Percentiles rank a stretch among this genome's conserved stretches.
Evolutionary conservation across 1,140 invertebrate genomes (phyloP).

Genomic region (Conus betulinus): DNA sequence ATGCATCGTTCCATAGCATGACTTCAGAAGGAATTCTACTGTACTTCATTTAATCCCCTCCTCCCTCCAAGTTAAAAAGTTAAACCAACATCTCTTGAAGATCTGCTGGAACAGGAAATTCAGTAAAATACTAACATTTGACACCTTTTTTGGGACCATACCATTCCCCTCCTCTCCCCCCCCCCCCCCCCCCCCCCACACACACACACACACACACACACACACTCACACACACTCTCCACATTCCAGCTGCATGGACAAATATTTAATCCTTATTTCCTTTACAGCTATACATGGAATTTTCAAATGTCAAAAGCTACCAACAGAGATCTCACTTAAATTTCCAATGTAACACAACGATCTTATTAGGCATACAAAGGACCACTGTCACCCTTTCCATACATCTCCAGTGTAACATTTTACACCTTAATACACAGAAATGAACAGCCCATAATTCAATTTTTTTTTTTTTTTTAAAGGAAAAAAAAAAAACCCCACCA

Average conservation of each 20-base stretch:
- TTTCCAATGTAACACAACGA: neutral
- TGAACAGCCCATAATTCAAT: neutral
- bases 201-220: neutral
- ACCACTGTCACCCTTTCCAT: neutral
- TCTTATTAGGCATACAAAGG: neutral
- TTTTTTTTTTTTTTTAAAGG: too few species aligned
- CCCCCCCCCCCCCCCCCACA: too few species aligned
- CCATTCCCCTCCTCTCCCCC: neutral
- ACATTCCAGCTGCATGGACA: neutral
- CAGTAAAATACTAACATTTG: too few species aligned
- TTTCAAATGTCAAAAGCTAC: neutral
- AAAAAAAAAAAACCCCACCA: too few species aligned
- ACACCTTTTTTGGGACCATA: too few species aligned
- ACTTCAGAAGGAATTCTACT: too few species aligned
- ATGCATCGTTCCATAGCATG: too few species aligned
- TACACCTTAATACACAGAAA: neutral
- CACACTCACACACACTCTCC: neutral
- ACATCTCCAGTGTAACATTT: neutral
- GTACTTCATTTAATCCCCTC: too few species aligned
- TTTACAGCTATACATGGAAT: constrained; percentile 25
- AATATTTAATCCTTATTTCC: constrained; percentile 33
- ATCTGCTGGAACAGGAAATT: too few species aligned
- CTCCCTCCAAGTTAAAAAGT: too few species aligned
- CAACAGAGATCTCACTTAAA: constrained; percentile 2
- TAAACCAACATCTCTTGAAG: too few species aligned